A percentile compares a stretch with the other conserved stretches of the same genome.
Evolutionary conservation across 2,888 invertebrate species (phyloP).

Genomic region (Brassicogethes aeneus): DNA sequence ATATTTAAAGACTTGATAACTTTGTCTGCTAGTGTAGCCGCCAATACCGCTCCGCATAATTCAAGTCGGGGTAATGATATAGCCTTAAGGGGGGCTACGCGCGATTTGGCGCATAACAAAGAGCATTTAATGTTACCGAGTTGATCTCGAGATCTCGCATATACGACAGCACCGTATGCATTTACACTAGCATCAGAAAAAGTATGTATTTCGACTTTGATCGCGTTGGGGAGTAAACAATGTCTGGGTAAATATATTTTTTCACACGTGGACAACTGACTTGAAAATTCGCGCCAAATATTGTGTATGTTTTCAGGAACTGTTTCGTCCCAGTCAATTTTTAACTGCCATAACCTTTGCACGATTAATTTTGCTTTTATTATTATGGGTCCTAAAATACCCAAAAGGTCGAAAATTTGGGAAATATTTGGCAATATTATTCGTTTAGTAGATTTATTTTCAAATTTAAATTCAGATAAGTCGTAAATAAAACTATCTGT

Average conservation of each 20-base stretch:
- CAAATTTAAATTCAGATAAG: background rate
- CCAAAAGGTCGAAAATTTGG: conserved; percentile 5
- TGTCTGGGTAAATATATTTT: background rate
- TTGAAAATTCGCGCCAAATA: background rate
- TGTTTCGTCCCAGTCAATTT: no score
- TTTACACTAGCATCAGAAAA: background rate
- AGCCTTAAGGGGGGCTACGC: conserved; percentile 4
- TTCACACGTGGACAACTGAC: background rate
- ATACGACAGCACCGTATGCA: background rate
- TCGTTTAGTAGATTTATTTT: conserved; percentile 3
- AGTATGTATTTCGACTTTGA: background rate
- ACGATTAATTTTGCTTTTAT: background rate
- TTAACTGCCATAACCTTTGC: no score
- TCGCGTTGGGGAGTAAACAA: background rate
- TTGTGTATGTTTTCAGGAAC: background rate
- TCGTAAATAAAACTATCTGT: conserved; percentile 4
- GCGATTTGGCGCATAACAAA: conserved; percentile 6
- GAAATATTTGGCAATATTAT: conserved; percentile 4
- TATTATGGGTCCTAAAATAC: background rate
- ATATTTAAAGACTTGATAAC: conserved; percentile 5
- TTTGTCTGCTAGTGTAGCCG: conserved; percentile 13
- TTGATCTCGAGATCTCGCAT: background rate
- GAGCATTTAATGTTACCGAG: background rate
- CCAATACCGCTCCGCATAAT: conserved; percentile 12
- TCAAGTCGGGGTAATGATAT: conserved; percentile 11